phyloP scores from a whole-genome alignment of 2,888 invertebrate genomes.

The Lapara coniferarum region DNA sequence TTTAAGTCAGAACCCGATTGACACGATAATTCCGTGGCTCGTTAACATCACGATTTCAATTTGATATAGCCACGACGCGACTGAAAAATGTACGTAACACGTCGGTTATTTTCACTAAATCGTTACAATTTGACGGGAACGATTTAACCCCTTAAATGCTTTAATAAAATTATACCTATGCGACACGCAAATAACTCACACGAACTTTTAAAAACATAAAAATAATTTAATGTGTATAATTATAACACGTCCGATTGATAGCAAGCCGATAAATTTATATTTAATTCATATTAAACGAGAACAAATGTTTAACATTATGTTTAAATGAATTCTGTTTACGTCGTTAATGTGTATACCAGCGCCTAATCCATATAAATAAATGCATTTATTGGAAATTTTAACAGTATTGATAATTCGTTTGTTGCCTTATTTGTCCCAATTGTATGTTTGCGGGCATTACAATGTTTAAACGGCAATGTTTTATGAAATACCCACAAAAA shows the following conservation, averaged over 20 bases:
- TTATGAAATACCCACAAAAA: background rate
- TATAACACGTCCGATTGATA: slow-evolving; percentile 13
- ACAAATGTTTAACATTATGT: slow-evolving; percentile 1
- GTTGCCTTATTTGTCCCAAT: background rate
- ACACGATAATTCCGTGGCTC: slow-evolving; percentile 58
- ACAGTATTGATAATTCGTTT: slow-evolving; percentile 1
- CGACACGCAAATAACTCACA: slow-evolving; percentile 57
- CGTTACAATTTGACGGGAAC: slow-evolving; percentile 65
- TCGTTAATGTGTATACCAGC: slow-evolving; percentile 8
- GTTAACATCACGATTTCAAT: slow-evolving; percentile 75
- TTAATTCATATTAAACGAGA: slow-evolving; percentile 14
- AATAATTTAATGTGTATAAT: background rate
- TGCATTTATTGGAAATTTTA: slow-evolving; percentile 11
- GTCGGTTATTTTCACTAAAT: slow-evolving; percentile 65
- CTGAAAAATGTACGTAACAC: slow-evolving; percentile 61
- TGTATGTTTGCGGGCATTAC: background rate
- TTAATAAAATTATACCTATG: slow-evolving; percentile 64
- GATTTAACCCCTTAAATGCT: slow-evolving; percentile 60
- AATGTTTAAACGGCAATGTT: background rate
- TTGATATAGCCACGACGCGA: slow-evolving; percentile 57
- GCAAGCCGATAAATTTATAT: slow-evolving; percentile 8
- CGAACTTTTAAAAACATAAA: too few species aligned
- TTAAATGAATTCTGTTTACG: slow-evolving; percentile 1
- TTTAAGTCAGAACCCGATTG: slow-evolving; percentile 40
- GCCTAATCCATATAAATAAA: slow-evolving; percentile 13